These are phyloP conservation scores for Drosophila falleni DNA, from an alignment of 2,888 invertebrate genomes.

Conservation along the genomic window DNA sequence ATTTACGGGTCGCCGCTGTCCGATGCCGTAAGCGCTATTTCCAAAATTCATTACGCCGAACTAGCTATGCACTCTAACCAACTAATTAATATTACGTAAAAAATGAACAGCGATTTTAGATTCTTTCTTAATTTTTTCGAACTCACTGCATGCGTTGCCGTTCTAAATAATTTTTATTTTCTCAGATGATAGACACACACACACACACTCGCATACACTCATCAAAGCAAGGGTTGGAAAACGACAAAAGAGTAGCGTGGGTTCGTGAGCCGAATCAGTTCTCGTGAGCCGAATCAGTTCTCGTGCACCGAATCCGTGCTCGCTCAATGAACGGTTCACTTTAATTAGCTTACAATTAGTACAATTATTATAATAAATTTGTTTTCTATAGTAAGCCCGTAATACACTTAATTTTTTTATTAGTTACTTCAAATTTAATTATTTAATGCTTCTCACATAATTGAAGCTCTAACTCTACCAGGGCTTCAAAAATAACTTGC, in stretches of 20 bases:
- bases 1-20: slow-evolving; percentile 57
- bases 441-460: too few relatives aligned
- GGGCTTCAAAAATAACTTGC: too few relatives aligned
- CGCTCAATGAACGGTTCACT: background rate
- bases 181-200: slow-evolving; percentile 51
- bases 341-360: background rate
- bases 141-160: slow-evolving; percentile 28
- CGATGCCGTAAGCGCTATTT: slow-evolving; percentile 63
- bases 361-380: background rate
- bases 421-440: too few relatives aligned
- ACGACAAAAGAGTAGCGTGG: background rate
- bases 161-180: slow-evolving; percentile 52
- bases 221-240: slow-evolving; percentile 32
- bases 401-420: too few relatives aligned
- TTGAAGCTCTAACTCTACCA: too few relatives aligned
- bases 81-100: slow-evolving; percentile 9
- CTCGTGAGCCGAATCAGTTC: too few relatives aligned
- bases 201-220: slow-evolving; percentile 38
- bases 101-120: slow-evolving; percentile 8
- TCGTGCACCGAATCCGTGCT: too few relatives aligned
- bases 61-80: slow-evolving; percentile 5
- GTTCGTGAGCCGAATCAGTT: slow-evolving; percentile 4
- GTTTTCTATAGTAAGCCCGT: too few relatives aligned
- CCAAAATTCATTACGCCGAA: slow-evolving; percentile 54
- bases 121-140: slow-evolving; percentile 1